Evolutionary conservation across 2,113 vertebrate species (phyloP), one percentile per base, ranked within the genome.

Genomic region (Corythornis vintsioides): DNA sequence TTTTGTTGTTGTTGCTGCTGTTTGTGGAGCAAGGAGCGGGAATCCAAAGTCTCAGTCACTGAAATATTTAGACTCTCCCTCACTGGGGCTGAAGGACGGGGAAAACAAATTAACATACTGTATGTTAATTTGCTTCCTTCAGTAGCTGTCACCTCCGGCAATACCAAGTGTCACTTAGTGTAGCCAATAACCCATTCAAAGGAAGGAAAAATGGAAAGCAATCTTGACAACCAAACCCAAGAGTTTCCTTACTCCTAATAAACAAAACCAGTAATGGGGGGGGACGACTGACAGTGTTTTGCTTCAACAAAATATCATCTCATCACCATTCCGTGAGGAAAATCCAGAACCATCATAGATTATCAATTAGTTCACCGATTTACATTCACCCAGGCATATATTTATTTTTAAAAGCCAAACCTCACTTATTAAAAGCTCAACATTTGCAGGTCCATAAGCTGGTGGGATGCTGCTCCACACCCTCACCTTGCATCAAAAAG

Each of bases 1-100:
- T 96, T 92, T 94, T 94, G 94, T 84, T 92, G 86, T 86, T 89
- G 83, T 83, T 42, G 61, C 40, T 64, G 75, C 89, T 93, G 90
- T 92, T 55, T 95, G 83, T 95, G 80, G 13, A 70, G 85, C 64
- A 80, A 94, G 89, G 77, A 95, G 79, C 7, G 15, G 88, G 95
- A 94, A 94, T 87, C 91, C 74, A 15, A 83, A 95, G 64, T 86
- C 86, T 87, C 80, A 45, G 83, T 63, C 82, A 77, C 79, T 91
- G 79, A 92, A 93, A 88, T 93, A 89, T 88, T 95, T 90, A 92
- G 48, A 60, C 71, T 91, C 87, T 92, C 75, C 75, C 85, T 89
- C 90, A 24, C 24, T 81, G 57, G 11, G 64, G 92, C 73, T 89
- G 89, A 96, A 93, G 86, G 74, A 88, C 43, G 63, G 81, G n/a